Evolutionary conservation across 2,888 invertebrate species (phyloP), one percentile per base, ranked within the genome.

Genomic region (Latrodectus elegans): DNA sequence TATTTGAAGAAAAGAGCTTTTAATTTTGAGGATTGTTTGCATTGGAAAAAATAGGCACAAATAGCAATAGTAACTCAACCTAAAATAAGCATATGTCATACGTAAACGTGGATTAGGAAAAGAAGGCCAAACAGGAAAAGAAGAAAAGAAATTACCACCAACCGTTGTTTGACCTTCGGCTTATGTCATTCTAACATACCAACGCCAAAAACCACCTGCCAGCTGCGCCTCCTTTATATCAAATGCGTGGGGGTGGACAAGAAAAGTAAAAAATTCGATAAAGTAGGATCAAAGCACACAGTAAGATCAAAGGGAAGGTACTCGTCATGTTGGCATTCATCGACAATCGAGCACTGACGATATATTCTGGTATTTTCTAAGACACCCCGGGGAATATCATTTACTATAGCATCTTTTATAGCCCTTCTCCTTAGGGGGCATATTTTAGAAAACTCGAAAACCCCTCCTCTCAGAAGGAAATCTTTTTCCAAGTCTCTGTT

Each of bases 361-460:
- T 78, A 77, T 64, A 84, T 84, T 77, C 84, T 38, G 76, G 76
- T 74, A 70, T 49, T 70, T 65, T 71, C 67, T 53, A 72, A 52
- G 76, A 67, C 65, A 70, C 84, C 72, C 71, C 12, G 15, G 77
- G 84, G 84, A 78, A 84, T 78, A 84, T 78, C 78, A 78, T 84
- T 78, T 84, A 84, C 84, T 72, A 64, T 64, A 22, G 72, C 77
- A 71, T 67, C 67, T 84, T 71, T 77, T 11, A 22, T 38, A 17
- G 14, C 15, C 8, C n/a, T 60, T 60, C n/a, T 65, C 84, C 78
- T 64, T 4, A 73, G 67, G 84, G 51, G 67, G 78, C 67, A 84
- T 78, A 84, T 84, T 84, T 84, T 84, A 73, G 84, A 84, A 70
- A 82, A 82, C 74, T 82, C 82, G 70, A 82, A 82, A 70, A 75